Evolutionary conservation across 2,797 vertebrate genomes (phyloP).

Genomic region (Melanotaenia pygmaea): DNA sequence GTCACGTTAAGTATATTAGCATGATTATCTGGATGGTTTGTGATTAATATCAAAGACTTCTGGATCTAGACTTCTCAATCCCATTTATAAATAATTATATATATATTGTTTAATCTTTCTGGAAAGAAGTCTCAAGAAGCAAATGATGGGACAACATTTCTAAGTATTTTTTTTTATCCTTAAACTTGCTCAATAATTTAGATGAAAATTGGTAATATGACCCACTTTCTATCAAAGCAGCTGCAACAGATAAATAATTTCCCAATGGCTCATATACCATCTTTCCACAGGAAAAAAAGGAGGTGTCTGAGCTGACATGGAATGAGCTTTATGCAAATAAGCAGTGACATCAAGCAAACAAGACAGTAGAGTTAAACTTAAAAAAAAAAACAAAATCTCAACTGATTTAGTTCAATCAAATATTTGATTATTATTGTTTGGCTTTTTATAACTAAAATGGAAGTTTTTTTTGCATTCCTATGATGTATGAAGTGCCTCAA

Average conservation of each 20-base stretch:
- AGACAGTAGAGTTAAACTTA: background rate
- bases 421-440: conserved; percentile 24
- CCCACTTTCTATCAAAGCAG: conserved; percentile 14
- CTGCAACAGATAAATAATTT: conserved; percentile 6
- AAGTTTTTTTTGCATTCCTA: conserved; percentile 32
- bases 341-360: conserved; percentile 3
- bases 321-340: conserved; percentile 2
- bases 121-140: background rate
- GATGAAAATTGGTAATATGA: conserved; percentile 9
- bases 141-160: background rate
- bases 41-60: conserved; percentile 2
- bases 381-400: conserved; percentile 9
- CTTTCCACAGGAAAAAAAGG: background rate
- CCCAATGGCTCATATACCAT: conserved; percentile 1
- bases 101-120: background rate
- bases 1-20: background rate
- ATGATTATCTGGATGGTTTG: background rate
- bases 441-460: conserved; percentile 21
- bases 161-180: background rate
- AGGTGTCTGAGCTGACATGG: conserved; percentile 4
- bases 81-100: background rate
- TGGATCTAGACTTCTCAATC: background rate
- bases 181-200: conserved; percentile 15
- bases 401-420: conserved; percentile 14
- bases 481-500: conserved; percentile 16